These are phyloP conservation scores for Tiaroga cobitis DNA, from an alignment of 2,797 vertebrate genomes.

Conservation along the genomic window DNA sequence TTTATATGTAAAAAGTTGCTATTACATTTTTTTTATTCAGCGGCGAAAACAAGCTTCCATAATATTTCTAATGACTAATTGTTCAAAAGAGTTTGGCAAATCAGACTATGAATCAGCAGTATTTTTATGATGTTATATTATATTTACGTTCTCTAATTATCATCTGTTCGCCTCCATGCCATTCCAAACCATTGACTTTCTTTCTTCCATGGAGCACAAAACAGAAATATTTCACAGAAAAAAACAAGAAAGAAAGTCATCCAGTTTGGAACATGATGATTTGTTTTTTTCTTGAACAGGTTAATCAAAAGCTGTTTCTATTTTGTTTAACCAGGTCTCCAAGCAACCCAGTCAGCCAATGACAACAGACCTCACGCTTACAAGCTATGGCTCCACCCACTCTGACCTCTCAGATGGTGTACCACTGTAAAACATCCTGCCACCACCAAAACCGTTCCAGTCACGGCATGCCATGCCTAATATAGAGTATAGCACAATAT, in stretches of 20 bases:
- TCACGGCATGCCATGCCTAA: not conserved
- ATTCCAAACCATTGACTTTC: not conserved
- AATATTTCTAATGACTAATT: not conserved
- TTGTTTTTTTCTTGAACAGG: not conserved
- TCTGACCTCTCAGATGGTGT: slow-evolving; percentile 83
- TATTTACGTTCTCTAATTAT: not conserved
- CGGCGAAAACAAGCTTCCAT: not conserved
- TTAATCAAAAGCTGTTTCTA: slow-evolving; percentile 4
- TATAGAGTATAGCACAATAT: not conserved
- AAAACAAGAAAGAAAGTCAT: not conserved
- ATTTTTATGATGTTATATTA: not conserved
- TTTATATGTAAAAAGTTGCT: not conserved
- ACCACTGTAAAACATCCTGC: slow-evolving; percentile 68
- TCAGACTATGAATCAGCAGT: not conserved
- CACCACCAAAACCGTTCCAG: not conserved
- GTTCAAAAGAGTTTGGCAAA: not conserved
- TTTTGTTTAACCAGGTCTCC: slow-evolving; percentile 63
- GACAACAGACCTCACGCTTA: slow-evolving; percentile 73
- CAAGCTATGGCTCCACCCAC: slow-evolving; percentile 76
- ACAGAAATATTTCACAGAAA: no score
- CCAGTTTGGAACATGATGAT: not conserved
- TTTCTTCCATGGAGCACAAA: not conserved
- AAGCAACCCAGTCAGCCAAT: slow-evolving; percentile 64
- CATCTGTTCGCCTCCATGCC: not conserved
- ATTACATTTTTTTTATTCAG: not conserved